Percentiles rank a stretch among this genome's conserved stretches.
Evolutionary conservation across 2,113 vertebrate species (phyloP).

Genomic region (Astatotilapia flaviijosephi): DNA sequence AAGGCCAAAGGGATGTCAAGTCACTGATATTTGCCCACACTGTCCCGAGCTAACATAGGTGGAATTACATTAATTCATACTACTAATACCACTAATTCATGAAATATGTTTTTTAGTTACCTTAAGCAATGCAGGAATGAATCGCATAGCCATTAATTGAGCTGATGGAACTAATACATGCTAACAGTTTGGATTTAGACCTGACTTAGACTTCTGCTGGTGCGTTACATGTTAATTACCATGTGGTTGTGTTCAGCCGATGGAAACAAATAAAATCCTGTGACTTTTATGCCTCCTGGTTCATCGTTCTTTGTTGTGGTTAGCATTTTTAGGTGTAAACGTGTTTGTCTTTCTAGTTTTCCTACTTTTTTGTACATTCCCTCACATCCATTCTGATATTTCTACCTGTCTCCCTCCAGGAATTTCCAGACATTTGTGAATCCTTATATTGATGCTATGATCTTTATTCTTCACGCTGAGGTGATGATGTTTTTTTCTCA

Average conservation of each 20-base stretch:
- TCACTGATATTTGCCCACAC: not conserved
- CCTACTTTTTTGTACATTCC: not conserved
- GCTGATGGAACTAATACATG: not conserved
- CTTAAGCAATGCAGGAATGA: not conserved
- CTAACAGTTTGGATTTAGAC: not conserved
- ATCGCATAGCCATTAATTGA: not conserved
- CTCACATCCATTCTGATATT: not conserved
- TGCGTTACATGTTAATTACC: not conserved
- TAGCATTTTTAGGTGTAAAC: not conserved
- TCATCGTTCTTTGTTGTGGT: not conserved
- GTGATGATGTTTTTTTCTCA: not conserved
- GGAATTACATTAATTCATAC: accelerated
- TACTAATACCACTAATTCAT: accelerated
- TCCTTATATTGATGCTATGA: not conserved
- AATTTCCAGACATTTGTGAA: not conserved
- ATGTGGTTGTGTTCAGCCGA: not conserved
- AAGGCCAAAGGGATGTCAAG: not conserved
- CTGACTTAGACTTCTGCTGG: not conserved
- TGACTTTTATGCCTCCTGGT: not conserved
- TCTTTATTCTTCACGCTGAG: not conserved
- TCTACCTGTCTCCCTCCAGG: not conserved
- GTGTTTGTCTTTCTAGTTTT: not conserved
- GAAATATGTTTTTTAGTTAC: not conserved
- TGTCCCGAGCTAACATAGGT: not conserved
- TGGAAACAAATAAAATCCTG: not conserved